phyloP scores from a whole-genome alignment of 2,113 vertebrate genomes.

The Grallaria varia region DNA sequence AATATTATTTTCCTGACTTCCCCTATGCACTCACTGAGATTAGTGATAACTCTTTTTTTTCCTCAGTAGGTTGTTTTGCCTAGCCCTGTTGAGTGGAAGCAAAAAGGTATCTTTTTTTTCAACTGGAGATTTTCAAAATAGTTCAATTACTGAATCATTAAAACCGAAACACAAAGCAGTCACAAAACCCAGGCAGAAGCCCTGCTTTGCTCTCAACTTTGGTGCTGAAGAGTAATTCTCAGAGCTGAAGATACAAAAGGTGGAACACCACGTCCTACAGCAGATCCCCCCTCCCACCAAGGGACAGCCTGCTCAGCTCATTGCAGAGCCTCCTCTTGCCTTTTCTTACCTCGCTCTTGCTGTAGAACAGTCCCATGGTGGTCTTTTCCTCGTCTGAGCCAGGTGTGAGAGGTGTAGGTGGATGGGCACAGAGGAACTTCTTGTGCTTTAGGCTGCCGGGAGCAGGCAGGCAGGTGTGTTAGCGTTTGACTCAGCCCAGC shows the following conservation, averaged over 20 bases:
- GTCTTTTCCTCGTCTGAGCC: rapidly evolving
- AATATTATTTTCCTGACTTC: background rate
- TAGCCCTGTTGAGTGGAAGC: background rate
- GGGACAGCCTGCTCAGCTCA: background rate
- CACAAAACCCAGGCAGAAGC: background rate
- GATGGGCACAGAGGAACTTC: background rate
- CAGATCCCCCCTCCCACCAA: background rate
- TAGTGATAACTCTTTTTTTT: background rate
- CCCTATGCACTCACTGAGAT: background rate
- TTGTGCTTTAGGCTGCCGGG: background rate
- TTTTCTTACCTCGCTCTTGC: constrained; percentile 55
- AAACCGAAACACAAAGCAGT: background rate
- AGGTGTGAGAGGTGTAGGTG: rapidly evolving
- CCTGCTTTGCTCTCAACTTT: background rate
- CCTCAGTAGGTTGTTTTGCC: background rate
- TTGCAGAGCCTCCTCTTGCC: background rate
- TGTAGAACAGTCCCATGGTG: constrained; percentile 52
- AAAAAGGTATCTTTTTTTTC: rapidly evolving
- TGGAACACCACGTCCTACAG: background rate
- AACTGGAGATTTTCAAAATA: background rate
- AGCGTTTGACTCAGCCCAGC: constrained; percentile 69
- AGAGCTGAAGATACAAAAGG: background rate
- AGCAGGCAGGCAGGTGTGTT: constrained; percentile 49
- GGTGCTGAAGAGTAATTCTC: background rate
- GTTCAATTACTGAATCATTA: background rate